A percentile compares a stretch with the other conserved stretches of the same genome.
phyloP scores from a whole-genome alignment of 2,113 vertebrate species.

The Chloroceryle aenea region DNA sequence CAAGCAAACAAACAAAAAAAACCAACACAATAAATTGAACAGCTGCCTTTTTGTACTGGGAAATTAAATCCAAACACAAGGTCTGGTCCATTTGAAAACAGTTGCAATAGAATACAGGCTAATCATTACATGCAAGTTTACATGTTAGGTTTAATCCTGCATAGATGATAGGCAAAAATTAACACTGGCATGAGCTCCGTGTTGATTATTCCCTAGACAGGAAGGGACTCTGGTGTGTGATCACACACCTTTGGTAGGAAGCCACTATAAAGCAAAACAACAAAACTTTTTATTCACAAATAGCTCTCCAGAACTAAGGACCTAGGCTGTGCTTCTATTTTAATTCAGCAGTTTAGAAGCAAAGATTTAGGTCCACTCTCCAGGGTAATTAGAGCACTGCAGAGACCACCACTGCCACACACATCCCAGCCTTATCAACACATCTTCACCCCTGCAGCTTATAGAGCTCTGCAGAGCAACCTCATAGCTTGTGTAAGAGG shows the following conservation, averaged over 20 bases:
- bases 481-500: not conserved
- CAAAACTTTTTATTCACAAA: not conserved
- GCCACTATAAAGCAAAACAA: not conserved
- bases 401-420: not conserved
- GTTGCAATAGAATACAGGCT: not conserved
- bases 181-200: not conserved
- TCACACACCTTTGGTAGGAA: not conserved
- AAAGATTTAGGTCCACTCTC: slow-evolving; percentile 25
- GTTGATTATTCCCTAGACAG: not conserved
- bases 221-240: not conserved
- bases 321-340: not conserved
- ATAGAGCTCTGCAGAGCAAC: not conserved
- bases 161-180: not conserved
- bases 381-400: not conserved
- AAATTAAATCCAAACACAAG: not conserved
- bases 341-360: not conserved
- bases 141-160: not conserved
- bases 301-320: not conserved
- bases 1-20: too few relatives aligned
- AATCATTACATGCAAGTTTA: not conserved
- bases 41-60: not conserved
- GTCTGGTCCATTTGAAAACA: not conserved
- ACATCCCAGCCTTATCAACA: not conserved
- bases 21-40: not conserved
- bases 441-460: not conserved